A percentile compares a stretch with the other conserved stretches of the same genome.
phyloP scores from a whole-genome alignment of 1,140 invertebrate genomes.

The Ceratoteleas bidentatus region DNA sequence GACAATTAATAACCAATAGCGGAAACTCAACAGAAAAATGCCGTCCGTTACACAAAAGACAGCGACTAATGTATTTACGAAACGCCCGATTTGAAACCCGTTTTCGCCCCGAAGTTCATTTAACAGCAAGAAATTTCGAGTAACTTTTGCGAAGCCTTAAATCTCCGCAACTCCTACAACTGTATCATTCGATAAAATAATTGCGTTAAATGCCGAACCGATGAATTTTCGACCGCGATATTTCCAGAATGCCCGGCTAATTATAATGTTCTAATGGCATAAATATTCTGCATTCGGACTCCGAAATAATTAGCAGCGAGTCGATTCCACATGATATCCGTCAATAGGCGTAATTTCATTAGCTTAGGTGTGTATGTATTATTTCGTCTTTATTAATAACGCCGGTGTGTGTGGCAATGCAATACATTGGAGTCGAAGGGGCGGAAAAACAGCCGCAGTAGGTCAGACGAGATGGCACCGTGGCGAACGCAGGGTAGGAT shows the following conservation, averaged over 20 bases:
- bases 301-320: neutral
- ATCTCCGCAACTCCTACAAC: neutral
- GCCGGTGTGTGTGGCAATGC: slow-evolving; percentile 26
- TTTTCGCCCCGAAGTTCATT: too few species aligned
- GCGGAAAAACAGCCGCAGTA: slow-evolving; percentile 54
- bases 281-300: slow-evolving; percentile 2
- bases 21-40: slow-evolving; percentile 10
- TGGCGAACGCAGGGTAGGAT: slow-evolving; percentile 55
- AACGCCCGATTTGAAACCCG: neutral
- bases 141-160: too few species aligned
- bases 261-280: slow-evolving; percentile 5
- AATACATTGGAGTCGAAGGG: slow-evolving; percentile 33
- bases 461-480: slow-evolving; percentile 67
- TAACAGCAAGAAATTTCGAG: too few species aligned
- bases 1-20: slow-evolving; percentile 21
- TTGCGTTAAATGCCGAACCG: neutral
- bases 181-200: neutral
- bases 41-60: neutral
- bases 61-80: slow-evolving; percentile 7
- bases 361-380: slow-evolving; percentile 1
- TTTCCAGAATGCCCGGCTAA: neutral
- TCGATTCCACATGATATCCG: slow-evolving; percentile 10
- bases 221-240: slow-evolving; percentile 13
- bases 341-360: slow-evolving; percentile 38
- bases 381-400: slow-evolving; percentile 63